Base-by-base conservation (phyloP, 1,140 invertebrate genomes). In the Metaphire vulgaris region DNA sequence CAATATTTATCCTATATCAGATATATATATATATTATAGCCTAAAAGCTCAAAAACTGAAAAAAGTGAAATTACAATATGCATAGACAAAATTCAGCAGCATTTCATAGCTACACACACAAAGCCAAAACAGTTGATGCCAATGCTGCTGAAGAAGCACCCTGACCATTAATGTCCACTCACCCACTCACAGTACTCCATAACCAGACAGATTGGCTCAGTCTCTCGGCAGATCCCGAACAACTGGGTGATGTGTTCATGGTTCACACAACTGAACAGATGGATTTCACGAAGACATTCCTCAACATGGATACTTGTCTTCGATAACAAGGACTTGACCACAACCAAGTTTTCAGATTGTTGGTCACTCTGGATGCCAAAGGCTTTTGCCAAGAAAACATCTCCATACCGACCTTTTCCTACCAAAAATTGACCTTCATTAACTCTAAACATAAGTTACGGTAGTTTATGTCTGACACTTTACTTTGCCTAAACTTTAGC, bases 121-220 rank as follows among this genome's bases (percentile, higher is more conserved):
- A n/a, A n/a, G n/a, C n/a, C n/a, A n/a, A n/a, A n/a, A n/a, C n/a
- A n/a, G n/a, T n/a, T n/a, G n/a, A n/a, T n/a, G n/a, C n/a, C n/a
- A n/a, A n/a, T n/a, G n/a, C n/a, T n/a, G n/a, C n/a, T n/a, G n/a
- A n/a, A n/a, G n/a, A n/a, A n/a, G n/a, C n/a, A n/a, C n/a, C n/a
- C n/a, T n/a, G n/a, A n/a, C n/a, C n/a, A n/a, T n/a, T n/a, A n/a
- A n/a, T n/a, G n/a, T n/a, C n/a, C 28, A 81, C 89, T 88, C 84
- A 93, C 91, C 94, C 94, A 96, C 82, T 97, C 95, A 30, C 93
- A 95, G 82, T 95, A 93, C 83, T 97, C 93, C 2, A 95, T 86
- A 21, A 97, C 90, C 89, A 97, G 91, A 81, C 92, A 94, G 82
- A 95, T 92, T 0, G 94, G 94, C 77, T 95, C 92, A 16, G 90